Base-by-base conservation (phyloP, 1,140 invertebrate genomes). In the Carcinoscorpius rotundicauda region DNA sequence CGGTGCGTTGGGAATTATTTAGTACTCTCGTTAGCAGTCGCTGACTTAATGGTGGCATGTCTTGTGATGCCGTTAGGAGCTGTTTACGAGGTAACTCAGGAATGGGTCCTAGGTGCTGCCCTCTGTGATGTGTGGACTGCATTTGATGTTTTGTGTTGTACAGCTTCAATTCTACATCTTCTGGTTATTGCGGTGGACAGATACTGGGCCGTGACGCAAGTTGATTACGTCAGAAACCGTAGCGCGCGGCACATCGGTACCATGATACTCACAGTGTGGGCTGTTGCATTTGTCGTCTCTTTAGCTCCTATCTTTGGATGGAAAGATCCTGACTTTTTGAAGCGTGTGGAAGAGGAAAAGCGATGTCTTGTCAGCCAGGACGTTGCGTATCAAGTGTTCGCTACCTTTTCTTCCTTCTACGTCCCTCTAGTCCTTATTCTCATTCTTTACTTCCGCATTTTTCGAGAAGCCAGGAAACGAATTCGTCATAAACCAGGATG, bases 201-300 rank as follows among this genome's bases (percentile, higher is more conserved):
- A 86, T 97, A 94, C 78, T 94, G 92, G 91, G 90, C 91, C 64
- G 91, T 96, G 70, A 95, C 92, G 58, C 86, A 93, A 76, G 87
- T 96, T 65, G 91, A 93, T 81, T 96, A 97, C 80, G 91, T 93
- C 72, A 87, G 92, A 77, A 87, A 87, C 56, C 81, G 92, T 71
- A 93, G 88, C 73, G 81, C 88, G 66, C 74, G 74, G 64, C 81
- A 89, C 64, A 96, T 98, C 73, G 86, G 91, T 67, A 82, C 85
- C 51, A 92, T 98, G 89, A 92, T 98, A 63, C 82, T 87, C 58
- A 77, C 90, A 10, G 88, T 93, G 5, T 96, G 92, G 92, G 76
- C 84, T 6, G 84, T 89, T 1, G 84, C 90, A 49, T 84, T 91
- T 72, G 75, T 90, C 5, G 89, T 95, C 10, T 92, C 89, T 68